These are phyloP conservation scores for Drusus annulatus DNA, from an alignment of 1,140 invertebrate species.

Conservation along the genomic window DNA sequence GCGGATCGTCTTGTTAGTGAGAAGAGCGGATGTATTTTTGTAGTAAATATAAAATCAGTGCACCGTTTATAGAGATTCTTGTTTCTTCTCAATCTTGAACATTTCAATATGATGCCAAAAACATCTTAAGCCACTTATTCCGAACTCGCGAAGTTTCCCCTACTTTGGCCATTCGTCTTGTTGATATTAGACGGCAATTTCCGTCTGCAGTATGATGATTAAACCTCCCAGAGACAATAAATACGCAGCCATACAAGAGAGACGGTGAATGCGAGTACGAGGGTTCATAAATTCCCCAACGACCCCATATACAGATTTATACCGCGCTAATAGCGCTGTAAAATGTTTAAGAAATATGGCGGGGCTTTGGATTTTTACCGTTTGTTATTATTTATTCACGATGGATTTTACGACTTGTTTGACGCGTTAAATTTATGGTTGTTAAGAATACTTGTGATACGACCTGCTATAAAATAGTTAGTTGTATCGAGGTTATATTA, in stretches of 20 bases:
- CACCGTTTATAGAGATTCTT: no score
- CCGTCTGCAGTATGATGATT: constrained; percentile 15
- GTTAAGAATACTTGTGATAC: neutral
- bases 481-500: no score
- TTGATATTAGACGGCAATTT: constrained; percentile 29
- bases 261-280: neutral
- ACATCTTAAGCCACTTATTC: neutral
- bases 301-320: constrained; percentile 12
- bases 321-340: neutral
- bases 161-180: constrained; percentile 22
- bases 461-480: neutral
- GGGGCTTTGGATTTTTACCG: constrained; percentile 8
- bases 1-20: no score
- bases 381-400: constrained; percentile 6
- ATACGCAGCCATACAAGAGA: neutral
- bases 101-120: constrained; percentile 13
- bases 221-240: neutral
- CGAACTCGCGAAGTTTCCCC: neutral
- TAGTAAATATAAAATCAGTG: no score
- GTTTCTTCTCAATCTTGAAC: no score
- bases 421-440: constrained; percentile 6
- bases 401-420: constrained; percentile 5
- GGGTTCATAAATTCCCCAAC: neutral
- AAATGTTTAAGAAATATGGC: constrained; percentile 8
- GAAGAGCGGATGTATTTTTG: no score